Conservation (phyloP, 2,113 vertebrate genomes). For the Micronisus gabar region DNA sequence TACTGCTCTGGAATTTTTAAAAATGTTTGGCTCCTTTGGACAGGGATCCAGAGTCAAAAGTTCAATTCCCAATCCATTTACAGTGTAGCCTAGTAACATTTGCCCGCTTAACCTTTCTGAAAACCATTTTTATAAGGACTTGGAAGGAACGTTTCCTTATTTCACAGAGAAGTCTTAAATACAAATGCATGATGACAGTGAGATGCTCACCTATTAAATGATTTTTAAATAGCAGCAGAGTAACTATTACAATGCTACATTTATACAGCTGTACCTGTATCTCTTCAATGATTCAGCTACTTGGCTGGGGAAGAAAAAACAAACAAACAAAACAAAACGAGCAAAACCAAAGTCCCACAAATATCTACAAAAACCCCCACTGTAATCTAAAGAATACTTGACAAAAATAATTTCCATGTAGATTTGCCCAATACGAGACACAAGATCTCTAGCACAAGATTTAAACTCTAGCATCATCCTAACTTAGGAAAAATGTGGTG, state of each 20-base stretch:
- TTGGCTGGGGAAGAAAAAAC: background rate
- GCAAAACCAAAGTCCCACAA: too few relatives aligned
- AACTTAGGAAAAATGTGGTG: background rate
- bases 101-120: background rate
- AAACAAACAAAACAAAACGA: rapidly evolving
- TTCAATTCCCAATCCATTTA: background rate
- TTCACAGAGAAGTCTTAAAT: background rate
- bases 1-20: background rate
- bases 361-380: background rate
- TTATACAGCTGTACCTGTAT: background rate
- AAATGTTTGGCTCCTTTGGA: background rate
- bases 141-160: background rate
- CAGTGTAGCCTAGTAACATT: background rate
- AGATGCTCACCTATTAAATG: background rate
- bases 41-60: background rate
- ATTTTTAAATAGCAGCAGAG: background rate
- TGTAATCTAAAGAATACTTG: background rate
- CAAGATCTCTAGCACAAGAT: background rate
- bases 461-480: background rate
- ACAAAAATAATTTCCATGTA: background rate
- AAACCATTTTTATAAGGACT: background rate
- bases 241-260: background rate
- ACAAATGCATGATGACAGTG: background rate
- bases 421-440: background rate
- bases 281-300: background rate